A percentile compares a stretch with the other conserved stretches of the same genome.
These are phyloP conservation scores for Dendrolimus pini DNA, from an alignment of 2,888 invertebrate species.

Conservation along the genomic window DNA sequence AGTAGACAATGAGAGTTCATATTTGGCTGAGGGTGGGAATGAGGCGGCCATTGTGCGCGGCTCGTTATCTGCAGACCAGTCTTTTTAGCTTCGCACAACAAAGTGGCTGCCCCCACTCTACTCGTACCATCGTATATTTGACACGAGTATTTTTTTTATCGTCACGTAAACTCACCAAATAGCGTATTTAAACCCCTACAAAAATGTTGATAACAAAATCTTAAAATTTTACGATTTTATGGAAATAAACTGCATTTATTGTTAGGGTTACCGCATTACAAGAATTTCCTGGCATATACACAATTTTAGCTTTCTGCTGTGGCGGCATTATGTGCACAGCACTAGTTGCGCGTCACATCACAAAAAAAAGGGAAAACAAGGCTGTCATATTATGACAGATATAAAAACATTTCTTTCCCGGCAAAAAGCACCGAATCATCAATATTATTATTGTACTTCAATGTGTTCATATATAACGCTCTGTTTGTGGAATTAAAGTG, in stretches of 20 bases:
- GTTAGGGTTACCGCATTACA: neutral
- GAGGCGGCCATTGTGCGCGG: conserved; percentile 46
- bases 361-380: too few species aligned
- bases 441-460: too few species aligned
- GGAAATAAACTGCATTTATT: neutral
- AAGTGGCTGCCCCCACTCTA: conserved; percentile 35
- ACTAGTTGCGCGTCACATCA: too few species aligned
- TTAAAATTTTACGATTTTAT: neutral
- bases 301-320: too few species aligned
- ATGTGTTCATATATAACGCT: too few species aligned
- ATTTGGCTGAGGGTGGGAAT: conserved; percentile 51
- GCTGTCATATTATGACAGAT: too few species aligned
- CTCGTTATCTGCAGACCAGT: conserved; percentile 64
- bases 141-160: conserved; percentile 20
- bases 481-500: too few species aligned
- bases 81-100: conserved; percentile 62
- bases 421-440: too few species aligned
- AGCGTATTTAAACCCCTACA: neutral
- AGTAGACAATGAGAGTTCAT: conserved; percentile 71
- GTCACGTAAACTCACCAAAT: neutral
- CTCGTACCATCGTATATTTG: conserved; percentile 38
- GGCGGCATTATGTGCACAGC: too few species aligned
- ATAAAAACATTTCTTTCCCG: too few species aligned
- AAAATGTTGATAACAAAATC: neutral
- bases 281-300: too few species aligned